Evolutionary conservation across 2,113 vertebrate species (phyloP).

Genomic region (Mustelus asterias): DNA sequence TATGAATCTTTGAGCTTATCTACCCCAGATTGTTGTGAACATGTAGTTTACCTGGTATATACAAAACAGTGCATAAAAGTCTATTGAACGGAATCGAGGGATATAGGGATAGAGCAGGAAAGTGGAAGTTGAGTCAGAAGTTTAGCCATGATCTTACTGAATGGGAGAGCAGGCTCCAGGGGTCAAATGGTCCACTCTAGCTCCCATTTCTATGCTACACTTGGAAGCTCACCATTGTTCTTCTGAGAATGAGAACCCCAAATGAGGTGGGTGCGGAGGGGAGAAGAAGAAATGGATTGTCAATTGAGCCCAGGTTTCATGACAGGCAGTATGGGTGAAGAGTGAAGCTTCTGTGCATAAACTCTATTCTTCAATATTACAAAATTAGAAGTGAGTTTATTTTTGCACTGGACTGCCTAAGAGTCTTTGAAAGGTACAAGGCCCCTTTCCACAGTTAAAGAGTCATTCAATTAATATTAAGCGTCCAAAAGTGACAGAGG

Average conservation of each 20-base stretch:
- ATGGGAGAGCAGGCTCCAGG: background rate
- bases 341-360: background rate
- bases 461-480: background rate
- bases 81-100: no score
- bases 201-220: background rate
- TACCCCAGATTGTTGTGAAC: no score
- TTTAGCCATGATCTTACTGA: background rate
- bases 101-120: background rate
- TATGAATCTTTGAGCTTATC: no score
- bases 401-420: background rate
- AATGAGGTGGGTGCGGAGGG: background rate
- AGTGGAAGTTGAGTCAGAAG: background rate
- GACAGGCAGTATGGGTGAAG: background rate
- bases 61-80: no score
- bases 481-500: background rate
- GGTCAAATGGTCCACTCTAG: background rate
- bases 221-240: background rate
- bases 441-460: background rate
- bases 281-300: background rate
- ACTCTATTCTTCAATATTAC: background rate
- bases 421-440: no score
- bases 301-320: background rate
- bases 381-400: background rate
- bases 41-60: no score
- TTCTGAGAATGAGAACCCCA: background rate